Evolutionary conservation across 2,113 vertebrate genomes (phyloP), one percentile per base, ranked within the genome.

Genomic region (Cinclus mexicanus): DNA sequence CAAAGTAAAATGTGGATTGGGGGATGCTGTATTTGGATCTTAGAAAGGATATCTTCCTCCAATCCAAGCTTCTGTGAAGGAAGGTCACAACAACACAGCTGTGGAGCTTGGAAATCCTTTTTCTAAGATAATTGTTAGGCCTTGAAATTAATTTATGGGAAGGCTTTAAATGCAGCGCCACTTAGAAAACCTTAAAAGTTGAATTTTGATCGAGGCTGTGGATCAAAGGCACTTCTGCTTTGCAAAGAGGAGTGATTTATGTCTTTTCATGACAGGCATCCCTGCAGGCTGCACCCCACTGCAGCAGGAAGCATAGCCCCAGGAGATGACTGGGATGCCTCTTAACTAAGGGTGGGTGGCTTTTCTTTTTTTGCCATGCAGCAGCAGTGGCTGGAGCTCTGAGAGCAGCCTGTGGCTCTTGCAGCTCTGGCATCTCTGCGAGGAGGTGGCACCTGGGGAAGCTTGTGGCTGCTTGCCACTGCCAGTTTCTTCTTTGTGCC

Each of bases 211-310:
- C 65, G 53, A 68, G 67, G 46, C 50, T 84, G 25, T 79, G 77
- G 67, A 85, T 94, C 87, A 95, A 94, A 93, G 53, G 57, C 49
- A 8, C 15, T 87, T 89, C 53, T 82, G 61, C 61, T 95, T 93
- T 93, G 65, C 70, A 87, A 93, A 91, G 78, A 55, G 72, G 61
- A 87, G 31, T 44, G 60, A 84, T 87, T 84, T 84, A 67, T 14
- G 31, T 55, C 64, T 90, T 46, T 56, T 19, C 57, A n/a, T 22
- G 64, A 67, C 39, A 67, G 63, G 59, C 42, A 77, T 50, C 23
- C 28, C 1, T 3, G 75, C 39, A 29, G 78, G 53, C 56, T 18
- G 28, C 59, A 88, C 26, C 18, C 50, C 5, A 6, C 70, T 44
- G 83, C 1, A 16, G 60, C 47, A 71, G 86, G 64, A 93, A 92